Evolutionary conservation across 1,140 invertebrate genomes (phyloP).

Genomic region (Philotrypesis tridentata): DNA sequence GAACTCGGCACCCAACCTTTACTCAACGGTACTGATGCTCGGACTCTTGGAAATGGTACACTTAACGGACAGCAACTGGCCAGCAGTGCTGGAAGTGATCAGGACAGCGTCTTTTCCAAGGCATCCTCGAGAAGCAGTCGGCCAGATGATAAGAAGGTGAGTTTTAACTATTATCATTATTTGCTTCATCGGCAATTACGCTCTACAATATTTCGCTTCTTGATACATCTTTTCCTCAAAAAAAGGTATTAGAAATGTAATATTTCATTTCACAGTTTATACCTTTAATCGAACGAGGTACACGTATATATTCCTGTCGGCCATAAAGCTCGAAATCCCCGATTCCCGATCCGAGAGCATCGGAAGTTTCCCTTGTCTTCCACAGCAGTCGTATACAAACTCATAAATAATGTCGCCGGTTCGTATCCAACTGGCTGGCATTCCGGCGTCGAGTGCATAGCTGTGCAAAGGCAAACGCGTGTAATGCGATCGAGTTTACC

Average conservation of each 20-base stretch:
- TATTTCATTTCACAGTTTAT: too few relatives aligned
- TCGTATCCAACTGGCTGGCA: neutral
- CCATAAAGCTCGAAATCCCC: neutral
- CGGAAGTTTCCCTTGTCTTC: neutral
- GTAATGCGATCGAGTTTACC: neutral
- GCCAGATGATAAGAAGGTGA: slow-evolving; percentile 73
- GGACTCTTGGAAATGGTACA: slow-evolving; percentile 56
- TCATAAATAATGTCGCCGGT: slow-evolving; percentile 29
- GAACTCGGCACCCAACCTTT: slow-evolving; percentile 82
- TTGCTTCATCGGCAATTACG: too few relatives aligned
- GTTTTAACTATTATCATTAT: neutral
- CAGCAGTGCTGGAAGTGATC: slow-evolving; percentile 67
- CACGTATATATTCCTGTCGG: neutral
- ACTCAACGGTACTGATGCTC: slow-evolving; percentile 68
- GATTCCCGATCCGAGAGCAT: neutral
- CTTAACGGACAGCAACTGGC: slow-evolving; percentile 53
- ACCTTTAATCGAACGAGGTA: neutral
- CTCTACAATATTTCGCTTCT: too few relatives aligned
- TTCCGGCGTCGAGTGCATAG: neutral
- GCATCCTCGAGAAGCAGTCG: slow-evolving; percentile 67
- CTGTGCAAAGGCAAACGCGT: neutral
- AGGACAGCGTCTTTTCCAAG: slow-evolving; percentile 73
- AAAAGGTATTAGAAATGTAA: too few relatives aligned
- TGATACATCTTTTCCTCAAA: too few relatives aligned
- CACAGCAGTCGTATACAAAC: neutral